These are phyloP conservation scores for Tamandua tetradactyla DNA, from an alignment of 2,797 vertebrate species.

Conservation along the genomic window DNA sequence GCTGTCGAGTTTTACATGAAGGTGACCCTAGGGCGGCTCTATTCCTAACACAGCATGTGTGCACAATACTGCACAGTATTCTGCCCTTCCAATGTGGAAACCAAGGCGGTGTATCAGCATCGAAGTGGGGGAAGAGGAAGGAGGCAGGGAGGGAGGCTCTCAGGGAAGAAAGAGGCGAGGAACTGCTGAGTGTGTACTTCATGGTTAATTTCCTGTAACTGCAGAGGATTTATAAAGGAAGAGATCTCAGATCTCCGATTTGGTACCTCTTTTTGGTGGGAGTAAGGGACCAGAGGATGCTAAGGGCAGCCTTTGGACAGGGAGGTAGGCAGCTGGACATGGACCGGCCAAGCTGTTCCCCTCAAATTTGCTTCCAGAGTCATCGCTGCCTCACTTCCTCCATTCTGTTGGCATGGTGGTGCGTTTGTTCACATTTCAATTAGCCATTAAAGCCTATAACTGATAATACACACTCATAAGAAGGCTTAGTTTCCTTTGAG, in stretches of 20 bases:
- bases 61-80: not conserved
- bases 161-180: not conserved
- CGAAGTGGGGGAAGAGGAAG: not conserved
- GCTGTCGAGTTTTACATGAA: conserved; percentile 77
- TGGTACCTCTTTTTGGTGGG: conserved; percentile 52
- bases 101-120: not conserved
- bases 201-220: not conserved
- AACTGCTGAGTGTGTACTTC: not conserved
- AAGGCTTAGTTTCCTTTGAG: not conserved
- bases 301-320: conserved; percentile 55
- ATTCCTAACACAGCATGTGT: conserved; percentile 4
- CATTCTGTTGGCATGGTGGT: not conserved
- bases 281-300: not conserved
- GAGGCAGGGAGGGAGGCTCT: not conserved
- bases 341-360: conserved; percentile 3
- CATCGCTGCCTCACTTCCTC: not conserved
- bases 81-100: conserved; percentile 50
- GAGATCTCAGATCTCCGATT: conserved; percentile 39
- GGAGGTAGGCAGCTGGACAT: conserved; percentile 32
- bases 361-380: not conserved
- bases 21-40: conserved; percentile 77
- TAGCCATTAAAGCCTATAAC: conserved; percentile 7
- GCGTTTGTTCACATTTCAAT: not conserved
- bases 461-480: not conserved
- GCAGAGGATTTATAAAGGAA: not conserved